Base-by-base conservation (phyloP, 2,113 vertebrate genomes). In the Nothocercus julius region DNA sequence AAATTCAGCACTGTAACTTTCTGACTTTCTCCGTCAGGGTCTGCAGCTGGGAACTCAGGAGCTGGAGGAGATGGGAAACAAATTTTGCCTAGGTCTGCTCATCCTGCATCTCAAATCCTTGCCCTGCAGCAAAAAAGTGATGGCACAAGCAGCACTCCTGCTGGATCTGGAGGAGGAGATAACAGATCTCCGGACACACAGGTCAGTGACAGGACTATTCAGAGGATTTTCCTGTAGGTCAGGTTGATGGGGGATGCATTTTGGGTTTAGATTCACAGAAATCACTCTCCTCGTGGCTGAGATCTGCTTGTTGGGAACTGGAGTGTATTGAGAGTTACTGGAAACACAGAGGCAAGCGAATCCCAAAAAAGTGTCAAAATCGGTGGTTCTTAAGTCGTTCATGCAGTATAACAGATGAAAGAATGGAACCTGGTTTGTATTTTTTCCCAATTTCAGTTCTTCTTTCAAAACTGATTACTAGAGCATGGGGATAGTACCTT, bases 11-110 rank as follows among this genome's bases (percentile, higher is more conserved):
- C 6, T 34, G 24, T 44, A 59, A 70, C 61, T 49, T 92, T 22
- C 42, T 94, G 20, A 85, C 8, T 92, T 73, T 95, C 38, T 69
- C 73, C 7, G 11, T n/a, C 96, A 99, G 99, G 99, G 98, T 24
- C 91, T 99, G 62, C 99, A 99, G 95, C 97, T 97, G 30, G 98
- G 99, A 73, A 99, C 98, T 1, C 87, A 94, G 44, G 98, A 99
- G 88, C 95, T 99, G 86, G 98, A 99, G 89, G 99, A 99, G 93
- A 99, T 99, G 98, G 99, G 99, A 28, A 91, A 97, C 94, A 99
- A 99, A 92, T 99, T 99, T 95, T 99, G 99, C 96, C 97, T 98
- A 82, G 98, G 98, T 74, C 98, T 99, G 53, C 97, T 99, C 51
- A 95, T 98, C 53, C 89, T 99, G 80, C 98, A 98, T 51, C 98